A percentile compares a stretch with the other conserved stretches of the same genome.
Conservation (phyloP, 1,140 invertebrate genomes). For the Drosophila nikananu region DNA sequence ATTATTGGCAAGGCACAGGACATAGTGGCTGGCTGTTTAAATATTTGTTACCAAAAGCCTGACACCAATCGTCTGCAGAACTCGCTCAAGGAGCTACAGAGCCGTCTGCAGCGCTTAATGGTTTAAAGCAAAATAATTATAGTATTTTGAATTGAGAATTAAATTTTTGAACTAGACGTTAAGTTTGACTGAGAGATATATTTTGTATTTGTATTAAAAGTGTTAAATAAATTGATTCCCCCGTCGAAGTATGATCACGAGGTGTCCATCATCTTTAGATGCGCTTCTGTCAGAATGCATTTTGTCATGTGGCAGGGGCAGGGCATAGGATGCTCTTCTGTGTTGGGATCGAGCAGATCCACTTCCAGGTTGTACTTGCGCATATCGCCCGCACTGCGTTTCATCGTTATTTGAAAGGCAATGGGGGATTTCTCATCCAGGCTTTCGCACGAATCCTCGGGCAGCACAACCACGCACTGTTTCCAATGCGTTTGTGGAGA, state of each 20-base stretch:
- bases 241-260: constrained; percentile 10
- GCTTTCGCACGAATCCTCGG: constrained; percentile 85
- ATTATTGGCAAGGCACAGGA: constrained; percentile 89
- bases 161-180: constrained; percentile 56
- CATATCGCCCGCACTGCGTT: constrained; percentile 85
- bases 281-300: constrained; percentile 89
- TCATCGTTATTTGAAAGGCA: constrained; percentile 89
- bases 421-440: constrained; percentile 88
- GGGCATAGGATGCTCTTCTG: constrained; percentile 91
- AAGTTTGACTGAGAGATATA: constrained; percentile 79
- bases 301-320: constrained; percentile 92
- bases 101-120: constrained; percentile 76
- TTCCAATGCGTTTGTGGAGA: constrained; percentile 97
- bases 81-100: constrained; percentile 83
- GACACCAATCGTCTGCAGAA: constrained; percentile 86
- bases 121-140: constrained; percentile 37
- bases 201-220: constrained; percentile 65
- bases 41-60: constrained; percentile 89
- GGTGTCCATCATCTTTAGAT: constrained; percentile 75
- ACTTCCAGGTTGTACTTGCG: constrained; percentile 88
- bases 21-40: constrained; percentile 89
- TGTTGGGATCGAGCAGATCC: constrained; percentile 89
- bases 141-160: constrained; percentile 17
- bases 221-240: constrained; percentile 50
- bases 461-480: constrained; percentile 95